A percentile compares a stretch with the other conserved stretches of the same genome.
phyloP scores from a whole-genome alignment of 2,888 invertebrate species.

The Sphaeridia pumilis region DNA sequence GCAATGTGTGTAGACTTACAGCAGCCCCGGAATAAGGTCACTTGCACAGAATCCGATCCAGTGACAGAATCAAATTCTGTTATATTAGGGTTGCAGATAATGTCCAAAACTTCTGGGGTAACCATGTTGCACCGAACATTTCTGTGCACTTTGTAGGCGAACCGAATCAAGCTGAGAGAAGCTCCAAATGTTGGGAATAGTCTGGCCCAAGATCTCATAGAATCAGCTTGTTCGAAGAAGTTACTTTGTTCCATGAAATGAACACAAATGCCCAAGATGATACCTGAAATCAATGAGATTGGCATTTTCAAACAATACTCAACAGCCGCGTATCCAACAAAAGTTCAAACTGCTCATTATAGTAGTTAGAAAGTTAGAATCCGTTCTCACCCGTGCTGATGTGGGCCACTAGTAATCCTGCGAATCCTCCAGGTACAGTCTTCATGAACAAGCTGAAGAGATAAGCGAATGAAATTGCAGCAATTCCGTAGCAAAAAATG shows the following conservation, averaged over 20 bases:
- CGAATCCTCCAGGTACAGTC: conserved; percentile 44
- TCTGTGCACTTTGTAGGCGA: conserved; percentile 26
- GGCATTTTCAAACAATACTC: neutral
- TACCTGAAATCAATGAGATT: conserved; percentile 17
- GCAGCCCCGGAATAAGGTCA: conserved; percentile 13
- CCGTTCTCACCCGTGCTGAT: conserved; percentile 21
- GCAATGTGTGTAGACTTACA: conserved; percentile 7
- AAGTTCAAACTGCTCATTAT: neutral
- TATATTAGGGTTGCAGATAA: conserved; percentile 26
- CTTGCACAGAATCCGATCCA: neutral
- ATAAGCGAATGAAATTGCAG: conserved; percentile 56
- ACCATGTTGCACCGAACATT: conserved; percentile 31
- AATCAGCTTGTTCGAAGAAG: conserved; percentile 9
- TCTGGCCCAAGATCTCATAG: conserved; percentile 17
- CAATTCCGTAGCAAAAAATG: conserved; percentile 49
- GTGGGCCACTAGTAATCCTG: conserved; percentile 39
- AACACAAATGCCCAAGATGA: conserved; percentile 18
- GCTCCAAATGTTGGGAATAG: conserved; percentile 28
- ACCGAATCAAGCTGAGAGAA: conserved; percentile 31
- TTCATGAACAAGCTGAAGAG: conserved; percentile 45
- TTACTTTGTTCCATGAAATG: conserved; percentile 17
- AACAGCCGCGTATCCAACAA: neutral
- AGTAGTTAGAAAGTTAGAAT: neutral
- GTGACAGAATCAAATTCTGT: conserved; percentile 23
- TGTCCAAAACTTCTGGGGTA: conserved; percentile 19